Base-by-base conservation (phyloP, 2,113 vertebrate genomes). In the Vulpes ferrilata region DNA sequence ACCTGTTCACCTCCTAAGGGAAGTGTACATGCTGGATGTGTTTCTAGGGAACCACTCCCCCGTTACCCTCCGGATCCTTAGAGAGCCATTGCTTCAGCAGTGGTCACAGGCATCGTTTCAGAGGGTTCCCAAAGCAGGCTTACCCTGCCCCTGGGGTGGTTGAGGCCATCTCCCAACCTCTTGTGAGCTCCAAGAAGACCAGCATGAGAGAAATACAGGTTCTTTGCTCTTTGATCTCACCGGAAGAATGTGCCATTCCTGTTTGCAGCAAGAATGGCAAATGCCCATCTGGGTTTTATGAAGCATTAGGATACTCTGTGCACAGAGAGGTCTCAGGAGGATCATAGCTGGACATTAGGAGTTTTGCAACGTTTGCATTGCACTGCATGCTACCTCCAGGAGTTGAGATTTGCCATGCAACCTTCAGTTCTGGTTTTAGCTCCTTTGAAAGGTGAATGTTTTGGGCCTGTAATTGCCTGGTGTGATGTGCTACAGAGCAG, bases 331-430 rank as follows among this genome's bases (percentile, higher is more conserved):
- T 35, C 35, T 57, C 11, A 8, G 78, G 8, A 20, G 6, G 57
- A 23, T 55, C 5, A 35, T 43, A 11, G 64, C 79, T 60, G 27
- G 74, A 11, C 64, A 19, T 43, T 1, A 27, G 59, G 67, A 79
- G 57, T 23, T 57, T 79, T 22, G 7, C 53, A 43, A 35, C 57
- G 25, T 25, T 55, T 86, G 27, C 1, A 3, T 20, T 85, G 27
- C 0, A 3, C 16, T 4, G 51, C 32, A 1, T 32, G 25, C 25
- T 25, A 9, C 16, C 3, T 12, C 62, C 16, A 4, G 59, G 62
- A 32, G 1, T 16, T 65, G 59, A 38, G 57, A 10, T 25, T 91
- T 67, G 59, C 32, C 79, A 3, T 3, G 51, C 0, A 11, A 30
- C 22, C 65, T 82, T 86, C 38, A n/a, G 27, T 60, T 35, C 23